Percentiles rank a stretch among this genome's conserved stretches.
phyloP scores from a whole-genome alignment of 2,888 invertebrate genomes.

The Drosophila leonis region DNA sequence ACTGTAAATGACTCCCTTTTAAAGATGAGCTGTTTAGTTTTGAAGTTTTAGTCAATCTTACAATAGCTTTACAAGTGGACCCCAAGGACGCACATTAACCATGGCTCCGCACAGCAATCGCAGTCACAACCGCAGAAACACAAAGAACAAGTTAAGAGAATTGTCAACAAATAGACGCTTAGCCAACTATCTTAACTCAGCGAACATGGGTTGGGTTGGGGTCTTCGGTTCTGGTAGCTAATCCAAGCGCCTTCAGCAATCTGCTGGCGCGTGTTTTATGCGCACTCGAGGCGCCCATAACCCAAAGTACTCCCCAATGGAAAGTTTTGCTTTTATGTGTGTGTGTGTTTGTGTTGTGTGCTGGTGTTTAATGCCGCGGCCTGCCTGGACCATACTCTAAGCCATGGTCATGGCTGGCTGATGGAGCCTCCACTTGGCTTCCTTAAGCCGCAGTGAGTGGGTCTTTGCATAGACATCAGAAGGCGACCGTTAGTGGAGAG shows the following conservation, averaged over 20 bases:
- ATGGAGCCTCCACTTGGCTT: neutral
- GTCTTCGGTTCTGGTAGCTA: slow-evolving; percentile 9
- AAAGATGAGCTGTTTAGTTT: neutral
- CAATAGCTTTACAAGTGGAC: slow-evolving; percentile 55
- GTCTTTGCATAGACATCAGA: slow-evolving; percentile 44
- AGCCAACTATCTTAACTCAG: slow-evolving; percentile 46
- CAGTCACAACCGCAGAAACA: slow-evolving; percentile 16
- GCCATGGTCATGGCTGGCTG: slow-evolving; percentile 14
- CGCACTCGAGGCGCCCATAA: slow-evolving; percentile 72
- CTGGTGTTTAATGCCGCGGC: slow-evolving; percentile 25
- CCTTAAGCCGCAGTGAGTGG: neutral
- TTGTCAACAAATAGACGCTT: slow-evolving; percentile 52
- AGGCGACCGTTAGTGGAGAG: slow-evolving; percentile 18
- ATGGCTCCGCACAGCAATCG: slow-evolving; percentile 8
- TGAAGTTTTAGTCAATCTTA: slow-evolving; percentile 16
- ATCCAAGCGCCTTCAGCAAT: slow-evolving; percentile 60
- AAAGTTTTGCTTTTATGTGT: slow-evolving; percentile 68
- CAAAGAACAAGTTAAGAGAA: slow-evolving; percentile 34
- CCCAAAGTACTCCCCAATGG: slow-evolving; percentile 73
- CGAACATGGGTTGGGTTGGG: neutral
- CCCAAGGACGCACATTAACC: slow-evolving; percentile 58
- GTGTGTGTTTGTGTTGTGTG: slow-evolving; percentile 3
- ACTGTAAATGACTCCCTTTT: too few relatives aligned
- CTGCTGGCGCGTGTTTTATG: slow-evolving; percentile 70
- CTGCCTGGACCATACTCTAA: neutral